Evolutionary conservation across 2,797 vertebrate species (phyloP).

Genomic region (Columba guinea): DNA sequence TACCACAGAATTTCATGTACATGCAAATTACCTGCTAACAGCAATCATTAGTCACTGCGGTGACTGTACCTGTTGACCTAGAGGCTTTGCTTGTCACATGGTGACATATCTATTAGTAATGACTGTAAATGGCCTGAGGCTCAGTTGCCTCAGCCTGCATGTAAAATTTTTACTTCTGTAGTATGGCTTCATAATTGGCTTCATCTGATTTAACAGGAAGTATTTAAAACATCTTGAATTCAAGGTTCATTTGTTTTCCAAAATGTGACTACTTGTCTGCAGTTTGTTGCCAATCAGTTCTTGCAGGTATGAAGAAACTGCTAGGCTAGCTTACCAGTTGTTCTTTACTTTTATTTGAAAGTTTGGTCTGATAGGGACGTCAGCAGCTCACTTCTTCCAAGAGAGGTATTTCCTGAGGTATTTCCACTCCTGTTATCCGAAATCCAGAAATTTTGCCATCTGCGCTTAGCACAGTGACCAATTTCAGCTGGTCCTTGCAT

Average conservation of each 20-base stretch:
- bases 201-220: not conserved
- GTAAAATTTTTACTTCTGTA: not conserved
- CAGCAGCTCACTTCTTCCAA: not conserved
- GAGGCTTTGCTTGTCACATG: not conserved
- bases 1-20: not conserved
- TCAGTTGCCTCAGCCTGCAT: not conserved
- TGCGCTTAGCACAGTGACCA: not conserved
- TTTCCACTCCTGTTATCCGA: not conserved
- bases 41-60: rapidly evolving
- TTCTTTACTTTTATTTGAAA: not conserved
- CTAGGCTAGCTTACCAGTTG: not conserved
- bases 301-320: not conserved
- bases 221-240: not conserved
- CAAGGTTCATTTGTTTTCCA: not conserved
- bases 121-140: not conserved
- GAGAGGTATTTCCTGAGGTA: not conserved
- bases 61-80: not conserved
- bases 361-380: not conserved
- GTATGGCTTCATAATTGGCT: not conserved
- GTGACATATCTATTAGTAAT: not conserved
- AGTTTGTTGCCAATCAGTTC: not conserved
- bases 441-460: not conserved
- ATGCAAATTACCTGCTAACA: not conserved
- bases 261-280: not conserved
- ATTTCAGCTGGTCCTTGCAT: not conserved